Evolutionary conservation across 53 echinoderm and acorn worm species (phyloP), one percentile per base, ranked within the genome.

Genomic region (Echinarachnius parma): DNA sequence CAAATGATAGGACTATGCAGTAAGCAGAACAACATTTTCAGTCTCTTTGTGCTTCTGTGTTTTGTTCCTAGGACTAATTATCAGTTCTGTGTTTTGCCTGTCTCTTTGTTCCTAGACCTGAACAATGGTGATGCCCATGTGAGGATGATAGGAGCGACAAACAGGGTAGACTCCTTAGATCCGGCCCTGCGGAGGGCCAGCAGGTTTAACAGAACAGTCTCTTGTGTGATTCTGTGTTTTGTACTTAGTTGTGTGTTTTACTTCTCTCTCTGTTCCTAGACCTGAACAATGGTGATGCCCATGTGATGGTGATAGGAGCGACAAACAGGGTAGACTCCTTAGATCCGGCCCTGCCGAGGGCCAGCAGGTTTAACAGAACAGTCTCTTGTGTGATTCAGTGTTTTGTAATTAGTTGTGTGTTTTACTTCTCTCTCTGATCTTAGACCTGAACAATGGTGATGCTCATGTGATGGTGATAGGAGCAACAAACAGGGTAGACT

Each of bases 131-230:
- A 82, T 14, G 42, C 75, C 13, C 86, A 90, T 63, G 90, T 86
- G 53, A 60, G 86, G 67, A 91, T 96, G 74, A 96, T 96, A 29
- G 96, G 96, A 15, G 96, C 96, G 2, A 96, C 96, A 61, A 96
- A 96, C 70, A 54, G 96, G 30, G 96, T 84, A 13, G 96, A 96
- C 37, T 84, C 96, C 21, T 55, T 96, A 14, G 96, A 96, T 48
- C 96, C 96, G 44, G 96, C 96, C 15, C 59, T 96, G 28, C 78
- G 96, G 65, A 82, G 96, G 60, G 96, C 96, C 48, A 91, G 96
- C 8, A 78, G 96, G 20, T 96, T 96, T 79, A 91, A 96, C 71
- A 75, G 96, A 4, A 91, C 91, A 56, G 91, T 96, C 67, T 87
- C 82, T 18, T 50, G 87, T 49, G 92, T 86, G 30, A 91, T 91